Conservation (phyloP, 2,797 vertebrate species). For the Danio kyathit region DNA sequence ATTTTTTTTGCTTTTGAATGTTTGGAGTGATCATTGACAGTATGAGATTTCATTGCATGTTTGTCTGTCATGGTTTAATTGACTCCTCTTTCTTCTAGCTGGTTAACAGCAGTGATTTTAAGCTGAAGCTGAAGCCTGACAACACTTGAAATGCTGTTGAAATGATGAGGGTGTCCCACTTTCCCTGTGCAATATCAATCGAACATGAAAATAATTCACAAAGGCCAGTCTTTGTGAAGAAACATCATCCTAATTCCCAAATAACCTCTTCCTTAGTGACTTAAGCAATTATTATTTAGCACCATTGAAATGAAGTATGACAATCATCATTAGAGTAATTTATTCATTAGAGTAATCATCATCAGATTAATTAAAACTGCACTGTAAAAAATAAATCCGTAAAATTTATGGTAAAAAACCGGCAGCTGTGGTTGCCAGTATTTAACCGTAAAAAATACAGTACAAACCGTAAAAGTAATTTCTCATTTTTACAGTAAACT, state of each 20-base stretch:
- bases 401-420: too few relatives aligned
- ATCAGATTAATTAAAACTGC: too few relatives aligned
- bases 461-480: too few relatives aligned
- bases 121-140: neutral
- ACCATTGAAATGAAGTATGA: slow-evolving; percentile 6
- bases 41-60: neutral
- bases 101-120: neutral
- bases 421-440: too few relatives aligned
- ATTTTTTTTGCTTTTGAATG: neutral
- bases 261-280: slow-evolving; percentile 11
- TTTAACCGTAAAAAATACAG: too few relatives aligned
- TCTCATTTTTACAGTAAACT: too few relatives aligned
- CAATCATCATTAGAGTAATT: neutral
- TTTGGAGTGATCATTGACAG: neutral
- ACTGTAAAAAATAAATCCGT: too few relatives aligned
- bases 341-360: too few relatives aligned
- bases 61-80: slow-evolving; percentile 1
- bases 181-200: slow-evolving; percentile 41
- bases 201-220: slow-evolving; percentile 51
- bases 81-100: neutral
- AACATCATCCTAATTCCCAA: neutral
- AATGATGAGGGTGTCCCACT: slow-evolving; percentile 55
- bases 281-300: neutral
- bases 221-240: slow-evolving; percentile 11
- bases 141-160: slow-evolving; percentile 52